Percentiles rank a stretch among this genome's conserved stretches.
These are phyloP conservation scores for Eueides isabella DNA, from an alignment of 1,140 invertebrate species.

Conservation along the genomic window DNA sequence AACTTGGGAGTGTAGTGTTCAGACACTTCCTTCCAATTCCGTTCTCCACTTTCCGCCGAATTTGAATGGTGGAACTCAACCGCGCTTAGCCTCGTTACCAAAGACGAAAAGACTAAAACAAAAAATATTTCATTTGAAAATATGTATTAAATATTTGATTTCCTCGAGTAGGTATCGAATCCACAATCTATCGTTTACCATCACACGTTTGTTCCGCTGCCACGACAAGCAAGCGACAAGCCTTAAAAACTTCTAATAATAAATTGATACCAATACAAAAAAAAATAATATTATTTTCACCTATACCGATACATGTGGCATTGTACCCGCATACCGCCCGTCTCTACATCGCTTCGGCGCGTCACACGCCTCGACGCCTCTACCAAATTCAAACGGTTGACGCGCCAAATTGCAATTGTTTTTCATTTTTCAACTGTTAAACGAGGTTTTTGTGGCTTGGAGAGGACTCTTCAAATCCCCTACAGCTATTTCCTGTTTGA, in stretches of 20 bases:
- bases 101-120: too few relatives aligned
- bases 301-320: background rate
- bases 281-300: background rate
- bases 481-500: slow-evolving; percentile 30
- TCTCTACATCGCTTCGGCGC: slow-evolving; percentile 45
- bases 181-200: too few relatives aligned
- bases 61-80: too few relatives aligned
- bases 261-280: background rate
- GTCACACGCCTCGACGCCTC: slow-evolving; percentile 61
- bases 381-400: slow-evolving; percentile 72
- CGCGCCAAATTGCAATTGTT: slow-evolving; percentile 72
- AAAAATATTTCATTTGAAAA: too few relatives aligned
- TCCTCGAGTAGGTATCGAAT: too few relatives aligned
- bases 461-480: slow-evolving; percentile 41
- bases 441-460: slow-evolving; percentile 59
- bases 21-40: too few relatives aligned
- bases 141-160: too few relatives aligned
- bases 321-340: slow-evolving; percentile 37
- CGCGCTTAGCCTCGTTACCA: too few relatives aligned
- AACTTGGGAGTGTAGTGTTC: too few relatives aligned
- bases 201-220: too few relatives aligned
- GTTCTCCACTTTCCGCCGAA: too few relatives aligned
- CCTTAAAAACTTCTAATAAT: background rate
- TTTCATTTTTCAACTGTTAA: slow-evolving; percentile 72
- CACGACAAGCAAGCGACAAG: too few relatives aligned